Percentiles rank a stretch among this genome's conserved stretches.
Evolutionary conservation across 2,888 invertebrate genomes (phyloP).

Genomic region (Nebria brevicollis): DNA sequence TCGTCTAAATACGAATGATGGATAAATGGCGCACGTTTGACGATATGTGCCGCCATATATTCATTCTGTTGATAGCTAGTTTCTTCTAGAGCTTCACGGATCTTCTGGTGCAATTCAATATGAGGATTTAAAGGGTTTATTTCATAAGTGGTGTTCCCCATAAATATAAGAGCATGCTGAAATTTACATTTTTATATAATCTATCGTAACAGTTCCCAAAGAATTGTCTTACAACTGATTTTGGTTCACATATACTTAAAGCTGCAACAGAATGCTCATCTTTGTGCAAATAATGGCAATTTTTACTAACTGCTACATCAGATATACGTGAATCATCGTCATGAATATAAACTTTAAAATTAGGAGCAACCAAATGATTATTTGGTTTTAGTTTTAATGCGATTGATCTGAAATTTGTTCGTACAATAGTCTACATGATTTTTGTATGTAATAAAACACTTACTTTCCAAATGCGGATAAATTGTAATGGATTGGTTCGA

Average conservation of each 20-base stretch:
- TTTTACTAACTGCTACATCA: conserved; percentile 56
- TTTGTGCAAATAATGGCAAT: conserved; percentile 75
- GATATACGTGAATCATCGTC: conserved; percentile 60
- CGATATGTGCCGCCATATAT: conserved; percentile 66
- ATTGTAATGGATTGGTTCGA: conserved; percentile 66
- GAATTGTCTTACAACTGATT: conserved; percentile 67
- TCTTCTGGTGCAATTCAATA: conserved; percentile 60
- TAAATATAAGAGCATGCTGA: conserved; percentile 75
- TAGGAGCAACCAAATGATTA: conserved; percentile 68
- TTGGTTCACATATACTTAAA: conserved; percentile 73
- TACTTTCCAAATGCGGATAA: conserved; percentile 73
- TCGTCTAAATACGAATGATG: conserved; percentile 62
- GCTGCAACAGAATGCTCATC: conserved; percentile 71
- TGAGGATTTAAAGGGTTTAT: conserved; percentile 70
- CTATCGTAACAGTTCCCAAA: too few relatives aligned
- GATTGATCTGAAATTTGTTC: conserved; percentile 64
- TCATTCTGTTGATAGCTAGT: conserved; percentile 49
- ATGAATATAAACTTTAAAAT: conserved; percentile 71
- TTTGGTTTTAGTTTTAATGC: conserved; percentile 72
- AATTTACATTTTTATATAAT: conserved; percentile 46
- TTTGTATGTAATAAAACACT: conserved; percentile 45
- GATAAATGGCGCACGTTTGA: conserved; percentile 67
- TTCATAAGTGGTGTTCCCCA: conserved; percentile 75
- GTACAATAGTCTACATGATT: conserved; percentile 48
- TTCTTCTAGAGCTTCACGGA: conserved; percentile 59